Evolutionary conservation across 2,113 vertebrate genomes (phyloP).

Genomic region (Chloroceryle aenea): DNA sequence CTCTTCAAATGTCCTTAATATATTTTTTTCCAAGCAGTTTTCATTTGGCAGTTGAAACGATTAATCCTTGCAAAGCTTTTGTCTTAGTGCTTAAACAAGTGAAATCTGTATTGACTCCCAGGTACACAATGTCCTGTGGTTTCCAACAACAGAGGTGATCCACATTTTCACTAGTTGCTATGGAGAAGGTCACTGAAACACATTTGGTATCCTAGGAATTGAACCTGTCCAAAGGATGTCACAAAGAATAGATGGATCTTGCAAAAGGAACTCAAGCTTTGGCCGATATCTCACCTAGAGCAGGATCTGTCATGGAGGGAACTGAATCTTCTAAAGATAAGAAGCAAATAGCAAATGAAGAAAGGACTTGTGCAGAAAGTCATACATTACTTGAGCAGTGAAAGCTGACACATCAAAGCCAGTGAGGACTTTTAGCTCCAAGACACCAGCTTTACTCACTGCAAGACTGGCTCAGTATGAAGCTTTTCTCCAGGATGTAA

Average conservation of each 20-base stretch:
- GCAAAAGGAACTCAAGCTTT: neutral
- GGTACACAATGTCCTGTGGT: neutral
- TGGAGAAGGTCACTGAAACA: neutral
- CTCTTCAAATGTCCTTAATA: slow-evolving; percentile 12
- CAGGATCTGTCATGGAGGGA: neutral
- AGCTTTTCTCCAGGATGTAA: neutral
- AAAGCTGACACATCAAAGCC: neutral
- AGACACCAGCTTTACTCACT: neutral
- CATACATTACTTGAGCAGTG: neutral
- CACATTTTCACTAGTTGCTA: neutral
- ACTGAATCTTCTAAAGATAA: neutral
- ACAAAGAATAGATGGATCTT: neutral
- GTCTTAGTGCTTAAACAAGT: neutral
- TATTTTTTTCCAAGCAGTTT: slow-evolving; percentile 42
- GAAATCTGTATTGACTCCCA: neutral
- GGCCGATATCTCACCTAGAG: neutral
- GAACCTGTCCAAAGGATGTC: neutral
- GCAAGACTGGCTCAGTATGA: neutral
- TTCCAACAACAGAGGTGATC: neutral
- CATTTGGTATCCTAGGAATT: neutral
- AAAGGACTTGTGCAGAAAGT: neutral
- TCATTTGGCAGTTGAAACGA: neutral
- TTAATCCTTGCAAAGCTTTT: slow-evolving; percentile 21
- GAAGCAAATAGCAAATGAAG: neutral
- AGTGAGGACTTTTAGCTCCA: neutral